These are phyloP conservation scores for Lymantria monacha DNA, from an alignment of 2,888 invertebrate genomes.

Conservation along the genomic window DNA sequence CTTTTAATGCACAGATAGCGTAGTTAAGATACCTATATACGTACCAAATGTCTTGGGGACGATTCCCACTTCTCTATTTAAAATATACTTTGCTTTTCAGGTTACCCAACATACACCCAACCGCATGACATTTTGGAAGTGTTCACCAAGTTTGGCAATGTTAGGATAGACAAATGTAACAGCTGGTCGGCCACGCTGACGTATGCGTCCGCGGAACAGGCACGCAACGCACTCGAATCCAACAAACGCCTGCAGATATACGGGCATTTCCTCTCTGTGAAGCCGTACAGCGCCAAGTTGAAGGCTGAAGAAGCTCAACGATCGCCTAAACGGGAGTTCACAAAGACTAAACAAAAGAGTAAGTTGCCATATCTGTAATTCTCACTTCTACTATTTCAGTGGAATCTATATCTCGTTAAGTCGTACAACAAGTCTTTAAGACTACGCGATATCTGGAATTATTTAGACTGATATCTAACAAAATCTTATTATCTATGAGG, in stretches of 20 bases:
- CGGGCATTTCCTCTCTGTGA: constrained; percentile 50
- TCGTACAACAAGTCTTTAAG: neutral
- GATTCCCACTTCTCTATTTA: too few species aligned
- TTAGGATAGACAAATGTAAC: constrained; percentile 41
- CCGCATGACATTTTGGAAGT: constrained; percentile 48
- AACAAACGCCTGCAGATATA: constrained; percentile 47
- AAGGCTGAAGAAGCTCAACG: constrained; percentile 3
- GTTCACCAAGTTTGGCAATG: constrained; percentile 47
- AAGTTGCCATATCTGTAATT: constrained; percentile 1
- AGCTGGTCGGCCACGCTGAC: constrained; percentile 38
- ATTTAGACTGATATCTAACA: too few species aligned
- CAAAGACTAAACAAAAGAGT: constrained; percentile 46
- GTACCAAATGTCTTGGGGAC: too few species aligned
- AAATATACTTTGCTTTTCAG: too few species aligned
- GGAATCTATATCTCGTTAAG: neutral
- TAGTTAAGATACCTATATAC: too few species aligned
- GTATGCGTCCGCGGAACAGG: constrained; percentile 34
- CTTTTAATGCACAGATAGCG: too few species aligned
- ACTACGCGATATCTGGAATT: too few species aligned
- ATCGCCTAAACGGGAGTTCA: constrained; percentile 35
- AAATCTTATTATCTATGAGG: too few species aligned
- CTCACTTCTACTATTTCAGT: neutral
- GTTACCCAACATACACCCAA: constrained; percentile 57
- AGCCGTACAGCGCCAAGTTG: constrained; percentile 21
- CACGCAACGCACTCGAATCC: constrained; percentile 35